Conservation (phyloP, 2,797 vertebrate species). For the Acrocephalus scirpaceus region DNA sequence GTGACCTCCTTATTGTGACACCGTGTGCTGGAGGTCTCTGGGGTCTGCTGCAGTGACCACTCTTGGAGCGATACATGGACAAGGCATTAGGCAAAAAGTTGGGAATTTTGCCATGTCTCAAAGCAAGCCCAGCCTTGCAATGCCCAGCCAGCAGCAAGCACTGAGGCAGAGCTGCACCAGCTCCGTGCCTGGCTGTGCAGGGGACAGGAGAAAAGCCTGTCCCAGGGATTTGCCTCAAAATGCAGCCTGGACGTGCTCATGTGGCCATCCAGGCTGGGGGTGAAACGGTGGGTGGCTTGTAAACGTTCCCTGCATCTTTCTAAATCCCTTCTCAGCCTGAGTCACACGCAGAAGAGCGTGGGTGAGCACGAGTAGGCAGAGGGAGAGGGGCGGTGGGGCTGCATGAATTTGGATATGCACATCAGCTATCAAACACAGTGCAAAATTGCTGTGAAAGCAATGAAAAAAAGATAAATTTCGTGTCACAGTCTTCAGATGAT, state of each 20-base stretch:
- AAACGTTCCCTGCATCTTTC: conserved; percentile 43
- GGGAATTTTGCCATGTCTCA: neutral
- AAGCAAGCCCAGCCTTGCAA: neutral
- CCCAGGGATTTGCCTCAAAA: neutral
- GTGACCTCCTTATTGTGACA: neutral
- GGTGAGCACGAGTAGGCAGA: conserved; percentile 53
- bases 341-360: conserved; percentile 38
- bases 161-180: neutral
- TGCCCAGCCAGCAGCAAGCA: neutral
- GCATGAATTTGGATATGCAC: conserved; percentile 64
- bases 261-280: conserved; percentile 10
- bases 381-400: conserved; percentile 59
- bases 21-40: neutral
- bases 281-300: conserved; percentile 25
- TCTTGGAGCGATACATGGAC: neutral
- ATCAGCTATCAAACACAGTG: conserved; percentile 61
- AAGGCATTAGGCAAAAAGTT: neutral
- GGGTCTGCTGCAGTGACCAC: neutral
- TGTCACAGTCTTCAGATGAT: conserved; percentile 45
- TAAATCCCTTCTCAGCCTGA: conserved; percentile 61
- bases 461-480: conserved; percentile 50
- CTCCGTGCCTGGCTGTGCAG: neutral
- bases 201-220: neutral
- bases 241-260: neutral
- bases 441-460: conserved; percentile 59